These are phyloP conservation scores for Drosophila punjabiensis DNA, from an alignment of 1,140 invertebrate genomes.

Conservation along the genomic window DNA sequence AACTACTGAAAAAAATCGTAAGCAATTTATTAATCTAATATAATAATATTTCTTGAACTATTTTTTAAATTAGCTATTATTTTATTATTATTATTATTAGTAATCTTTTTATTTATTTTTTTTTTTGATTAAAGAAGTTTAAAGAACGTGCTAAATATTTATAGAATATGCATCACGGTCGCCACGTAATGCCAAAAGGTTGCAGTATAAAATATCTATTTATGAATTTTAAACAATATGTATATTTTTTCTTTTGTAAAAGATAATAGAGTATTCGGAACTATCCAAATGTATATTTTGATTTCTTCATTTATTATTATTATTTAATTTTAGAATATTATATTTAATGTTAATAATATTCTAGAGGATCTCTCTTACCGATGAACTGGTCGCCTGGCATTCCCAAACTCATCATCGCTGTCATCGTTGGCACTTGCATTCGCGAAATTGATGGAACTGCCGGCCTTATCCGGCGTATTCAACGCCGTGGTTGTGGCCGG, in stretches of 20 bases:
- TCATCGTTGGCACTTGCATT: slow-evolving; percentile 57
- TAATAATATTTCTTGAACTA: no score
- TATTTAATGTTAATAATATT: neutral
- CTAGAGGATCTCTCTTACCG: slow-evolving; percentile 39
- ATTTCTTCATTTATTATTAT: neutral
- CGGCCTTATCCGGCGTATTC: slow-evolving; percentile 40
- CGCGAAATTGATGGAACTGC: slow-evolving; percentile 45
- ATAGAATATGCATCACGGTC: no score
- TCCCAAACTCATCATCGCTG: slow-evolving; percentile 72
- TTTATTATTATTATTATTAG: no score
- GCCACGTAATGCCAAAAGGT: no score
- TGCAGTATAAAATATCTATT: no score
- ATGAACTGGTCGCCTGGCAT: slow-evolving; percentile 60
- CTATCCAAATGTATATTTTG: neutral
- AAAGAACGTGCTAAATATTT: no score
- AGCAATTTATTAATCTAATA: no score
- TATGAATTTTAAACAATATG: no score
- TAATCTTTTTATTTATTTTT: no score
- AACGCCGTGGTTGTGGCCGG: slow-evolving; percentile 16
- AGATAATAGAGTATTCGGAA: neutral
- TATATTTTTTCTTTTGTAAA: neutral
- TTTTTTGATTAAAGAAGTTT: no score
- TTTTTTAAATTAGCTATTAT: no score
- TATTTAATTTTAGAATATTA: neutral
- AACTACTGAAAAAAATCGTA: no score